Conservation (phyloP, 2,797 vertebrate genomes). For the Hoplostethus atlanticus region DNA sequence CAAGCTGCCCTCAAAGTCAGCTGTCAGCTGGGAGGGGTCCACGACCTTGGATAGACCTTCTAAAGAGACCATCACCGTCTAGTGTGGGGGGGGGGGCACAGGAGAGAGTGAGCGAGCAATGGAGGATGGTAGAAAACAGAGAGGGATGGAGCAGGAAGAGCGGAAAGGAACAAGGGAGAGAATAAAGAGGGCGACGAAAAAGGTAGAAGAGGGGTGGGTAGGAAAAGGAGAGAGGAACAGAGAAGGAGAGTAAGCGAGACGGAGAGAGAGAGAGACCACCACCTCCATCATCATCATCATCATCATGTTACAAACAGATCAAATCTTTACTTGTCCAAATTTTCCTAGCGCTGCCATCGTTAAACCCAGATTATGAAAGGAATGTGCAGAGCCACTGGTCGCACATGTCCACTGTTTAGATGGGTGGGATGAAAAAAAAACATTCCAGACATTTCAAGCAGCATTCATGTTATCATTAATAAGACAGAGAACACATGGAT, state of each 20-base stretch:
- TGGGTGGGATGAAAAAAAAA: slow-evolving; percentile 36
- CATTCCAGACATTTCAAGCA: slow-evolving; percentile 56
- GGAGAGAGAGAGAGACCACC: not conserved
- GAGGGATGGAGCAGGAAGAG: not conserved
- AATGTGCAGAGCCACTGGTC: slow-evolving; percentile 48
- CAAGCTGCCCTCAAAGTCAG: slow-evolving; percentile 96
- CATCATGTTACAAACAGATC: slow-evolving; percentile 6
- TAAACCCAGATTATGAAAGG: slow-evolving; percentile 42
- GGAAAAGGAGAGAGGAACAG: not conserved
- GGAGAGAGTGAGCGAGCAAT: not conserved
- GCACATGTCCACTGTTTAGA: slow-evolving; percentile 47
- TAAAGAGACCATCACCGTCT: slow-evolving; percentile 99
- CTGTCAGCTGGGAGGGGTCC: slow-evolving; percentile 96
- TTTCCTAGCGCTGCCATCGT: slow-evolving; percentile 14
- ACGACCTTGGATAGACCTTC: slow-evolving; percentile 98
- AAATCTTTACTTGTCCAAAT: slow-evolving; percentile 28
- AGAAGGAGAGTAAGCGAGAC: not conserved
- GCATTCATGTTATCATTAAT: slow-evolving; percentile 66
- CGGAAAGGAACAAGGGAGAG: not conserved
- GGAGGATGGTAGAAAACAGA: not conserved
- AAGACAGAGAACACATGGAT: slow-evolving; percentile 40
- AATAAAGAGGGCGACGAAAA: not conserved
- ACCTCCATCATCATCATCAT: slow-evolving; percentile 4
- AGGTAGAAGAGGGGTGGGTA: not conserved
- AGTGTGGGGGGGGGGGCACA: slow-evolving; percentile 8